Evolutionary conservation across 2,797 vertebrate species (phyloP), one percentile per base, ranked within the genome.

Genomic region (Cheirogaleus major): DNA sequence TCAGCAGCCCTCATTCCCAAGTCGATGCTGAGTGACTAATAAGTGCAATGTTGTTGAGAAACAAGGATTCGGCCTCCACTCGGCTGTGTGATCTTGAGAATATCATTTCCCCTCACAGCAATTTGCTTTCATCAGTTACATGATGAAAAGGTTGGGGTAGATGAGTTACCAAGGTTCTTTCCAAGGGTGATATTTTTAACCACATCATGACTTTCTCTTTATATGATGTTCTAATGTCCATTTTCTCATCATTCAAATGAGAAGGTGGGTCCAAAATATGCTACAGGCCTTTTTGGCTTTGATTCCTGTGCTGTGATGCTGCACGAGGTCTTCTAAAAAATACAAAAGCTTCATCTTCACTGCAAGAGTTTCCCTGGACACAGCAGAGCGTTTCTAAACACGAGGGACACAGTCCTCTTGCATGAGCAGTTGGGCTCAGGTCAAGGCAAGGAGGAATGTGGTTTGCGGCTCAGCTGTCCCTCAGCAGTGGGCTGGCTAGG

Each of bases 21-120:
- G 10, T 30, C 41, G 52, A 15, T 12, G 7, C 6, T 14, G 13
- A 50, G 27, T 4, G 0, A 4, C 7, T 22, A 4, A 78, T n/a
- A 88, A 48, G 9, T 15, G 14, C 38, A 1, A 0, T 35, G 35
- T 48, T 85, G 32, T 55, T 78, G 48, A 65, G 75, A 83, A 78
- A 55, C 48, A 48, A 55, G 38, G 81, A 15, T 50, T 89, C 57
- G 8, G 43, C 20, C 70, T 70, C 35, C 59, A 12, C 61, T n/a
- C 52, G 18, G 55, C 73, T 85, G 18, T 17, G 35, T 59, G 35
- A 43, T 55, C 41, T 57, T 92, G 14, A 52, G 52, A n/a, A 11
- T 38, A 30, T 57, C 43, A 5, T 59, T 45, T 63, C 50, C 43
- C 20, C 38, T 48, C 2, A 0, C 38, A 23, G 52, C 18, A 82